These are phyloP conservation scores for Hoplostethus mediterraneus DNA, from an alignment of 2,797 vertebrate genomes.

Conservation along the genomic window DNA sequence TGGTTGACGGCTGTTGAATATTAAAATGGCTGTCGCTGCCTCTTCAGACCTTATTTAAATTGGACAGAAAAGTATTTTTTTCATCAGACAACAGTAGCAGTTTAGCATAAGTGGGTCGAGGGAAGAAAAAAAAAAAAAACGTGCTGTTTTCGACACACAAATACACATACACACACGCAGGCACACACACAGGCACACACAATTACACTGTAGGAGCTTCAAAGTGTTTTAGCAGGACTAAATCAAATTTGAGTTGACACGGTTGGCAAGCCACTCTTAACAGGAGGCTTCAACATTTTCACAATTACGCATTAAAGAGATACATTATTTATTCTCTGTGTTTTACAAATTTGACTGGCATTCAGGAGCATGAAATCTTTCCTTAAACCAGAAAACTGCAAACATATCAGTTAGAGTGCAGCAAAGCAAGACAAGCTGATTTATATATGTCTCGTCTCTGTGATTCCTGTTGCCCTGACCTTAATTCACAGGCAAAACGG, in stretches of 20 bases:
- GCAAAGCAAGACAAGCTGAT: constrained; percentile 64
- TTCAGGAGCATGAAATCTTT: constrained; percentile 74
- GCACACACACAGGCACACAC: constrained; percentile 63
- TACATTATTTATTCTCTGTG: constrained; percentile 84
- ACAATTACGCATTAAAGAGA: constrained; percentile 89
- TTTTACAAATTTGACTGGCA: constrained; percentile 84
- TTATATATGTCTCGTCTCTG: constrained; percentile 61
- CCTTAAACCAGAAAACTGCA: constrained; percentile 73
- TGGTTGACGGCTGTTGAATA: constrained; percentile 88
- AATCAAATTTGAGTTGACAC: constrained; percentile 89
- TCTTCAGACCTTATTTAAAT: constrained; percentile 88
- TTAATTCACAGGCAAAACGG: constrained; percentile 94
- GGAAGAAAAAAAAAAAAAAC: constrained; percentile 61
- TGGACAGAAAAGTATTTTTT: constrained; percentile 85
- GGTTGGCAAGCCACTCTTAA: constrained; percentile 88
- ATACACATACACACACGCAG: constrained; percentile 56
- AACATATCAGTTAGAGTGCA: constrained; percentile 77
- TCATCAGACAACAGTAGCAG: constrained; percentile 87
- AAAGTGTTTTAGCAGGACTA: constrained; percentile 87
- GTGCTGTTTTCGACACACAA: constrained; percentile 70
- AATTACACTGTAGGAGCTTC: constrained; percentile 85
- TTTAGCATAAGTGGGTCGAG: constrained; percentile 87
- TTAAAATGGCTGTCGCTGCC: constrained; percentile 85
- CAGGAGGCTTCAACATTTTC: constrained; percentile 85
- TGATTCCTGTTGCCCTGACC: constrained; percentile 57